A percentile compares a stretch with the other conserved stretches of the same genome.
These are phyloP conservation scores for Peromyscus melanophrys DNA, from an alignment of 2,797 vertebrate species.

Conservation along the genomic window DNA sequence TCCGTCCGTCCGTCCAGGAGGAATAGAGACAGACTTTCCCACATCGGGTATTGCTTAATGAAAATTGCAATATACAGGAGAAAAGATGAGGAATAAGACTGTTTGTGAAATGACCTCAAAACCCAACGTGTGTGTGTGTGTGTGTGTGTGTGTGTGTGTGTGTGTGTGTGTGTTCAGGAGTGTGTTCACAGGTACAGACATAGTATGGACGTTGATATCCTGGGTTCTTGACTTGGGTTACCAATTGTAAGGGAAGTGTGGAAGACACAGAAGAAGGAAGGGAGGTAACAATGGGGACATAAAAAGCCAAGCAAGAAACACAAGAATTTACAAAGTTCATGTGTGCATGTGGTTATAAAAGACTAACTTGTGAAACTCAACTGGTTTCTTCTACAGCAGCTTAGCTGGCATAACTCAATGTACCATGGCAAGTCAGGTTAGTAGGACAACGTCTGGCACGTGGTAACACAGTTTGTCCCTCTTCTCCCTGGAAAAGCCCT, in stretches of 20 bases:
- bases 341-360: no score
- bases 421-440: not conserved
- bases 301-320: not conserved
- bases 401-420: not conserved
- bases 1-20: not conserved
- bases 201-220: not conserved
- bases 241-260: not conserved
- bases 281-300: not conserved
- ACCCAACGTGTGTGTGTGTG: no score
- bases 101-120: conserved; percentile 10
- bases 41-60: not conserved
- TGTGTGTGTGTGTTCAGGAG: not conserved
- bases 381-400: not conserved
- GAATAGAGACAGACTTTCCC: conserved; percentile 7
- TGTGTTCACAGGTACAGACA: not conserved
- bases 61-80: not conserved
- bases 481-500: not conserved
- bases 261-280: not conserved
- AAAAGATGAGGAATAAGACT: not conserved
- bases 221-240: not conserved
- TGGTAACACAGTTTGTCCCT: not conserved
- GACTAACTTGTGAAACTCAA: not conserved
- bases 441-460: not conserved
- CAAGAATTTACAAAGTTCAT: not conserved
- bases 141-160: no score